phyloP scores from a whole-genome alignment of 2,797 vertebrate species.

The Peromyscus nudipes region DNA sequence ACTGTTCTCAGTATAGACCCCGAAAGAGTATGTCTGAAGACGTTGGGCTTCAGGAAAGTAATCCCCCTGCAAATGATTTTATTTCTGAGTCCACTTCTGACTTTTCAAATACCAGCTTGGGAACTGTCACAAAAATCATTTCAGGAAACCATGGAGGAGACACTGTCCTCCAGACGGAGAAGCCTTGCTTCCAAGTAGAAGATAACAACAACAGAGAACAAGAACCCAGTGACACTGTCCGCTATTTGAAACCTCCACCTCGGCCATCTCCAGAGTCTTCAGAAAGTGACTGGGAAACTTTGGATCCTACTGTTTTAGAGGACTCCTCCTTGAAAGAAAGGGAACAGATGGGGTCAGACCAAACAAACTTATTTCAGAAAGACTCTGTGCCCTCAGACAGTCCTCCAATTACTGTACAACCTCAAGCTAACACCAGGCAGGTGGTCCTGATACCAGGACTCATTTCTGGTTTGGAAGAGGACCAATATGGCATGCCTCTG shows the following conservation, averaged over 20 bases:
- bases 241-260: constrained; percentile 90
- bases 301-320: constrained; percentile 94
- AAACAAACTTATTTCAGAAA: constrained; percentile 84
- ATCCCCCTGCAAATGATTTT: constrained; percentile 86
- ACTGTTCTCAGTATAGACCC: constrained; percentile 96
- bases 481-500: constrained; percentile 95
- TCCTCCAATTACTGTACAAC: constrained; percentile 95
- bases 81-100: constrained; percentile 89
- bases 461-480: constrained; percentile 96
- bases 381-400: constrained; percentile 83
- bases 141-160: constrained; percentile 68
- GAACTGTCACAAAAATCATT: constrained; percentile 72
- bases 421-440: constrained; percentile 91
- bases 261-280: constrained; percentile 92
- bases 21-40: constrained; percentile 94
- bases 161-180: constrained; percentile 60
- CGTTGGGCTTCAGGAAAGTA: constrained; percentile 83
- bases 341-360: constrained; percentile 75
- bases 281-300: constrained; percentile 98
- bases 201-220: constrained; percentile 78
- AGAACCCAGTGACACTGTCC: constrained; percentile 75
- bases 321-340: constrained; percentile 86
- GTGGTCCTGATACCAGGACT: constrained; percentile 90
- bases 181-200: constrained; percentile 73
- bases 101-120: constrained; percentile 78